Conservation (phyloP, 2,113 vertebrate genomes). For the Rhinoptilus africanus region DNA sequence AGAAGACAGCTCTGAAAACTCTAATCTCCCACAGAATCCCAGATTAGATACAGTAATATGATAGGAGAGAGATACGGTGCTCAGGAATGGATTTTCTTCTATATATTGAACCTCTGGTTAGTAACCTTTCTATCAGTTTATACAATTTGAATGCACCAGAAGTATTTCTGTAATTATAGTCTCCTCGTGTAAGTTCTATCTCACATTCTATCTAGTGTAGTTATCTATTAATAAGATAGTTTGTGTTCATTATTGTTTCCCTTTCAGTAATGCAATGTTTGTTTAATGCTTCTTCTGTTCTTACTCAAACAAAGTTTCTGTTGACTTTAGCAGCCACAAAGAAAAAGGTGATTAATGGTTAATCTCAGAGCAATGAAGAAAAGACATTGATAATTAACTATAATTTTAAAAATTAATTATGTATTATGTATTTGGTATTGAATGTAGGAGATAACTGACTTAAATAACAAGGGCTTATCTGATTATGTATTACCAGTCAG, state of each 20-base stretch:
- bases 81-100: not conserved
- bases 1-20: slow-evolving; percentile 15
- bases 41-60: not conserved
- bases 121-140: not conserved
- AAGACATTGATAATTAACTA: not conserved
- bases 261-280: not conserved
- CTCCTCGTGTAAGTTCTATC: not conserved
- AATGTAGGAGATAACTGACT: not conserved
- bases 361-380: not conserved
- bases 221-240: not conserved
- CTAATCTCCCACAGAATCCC: slow-evolving; percentile 1
- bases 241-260: not conserved
- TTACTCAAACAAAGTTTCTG: not conserved
- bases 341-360: not conserved
- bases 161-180: not conserved
- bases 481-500: not conserved
- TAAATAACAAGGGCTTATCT: not conserved
- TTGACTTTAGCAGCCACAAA: not conserved
- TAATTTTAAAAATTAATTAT: not conserved
- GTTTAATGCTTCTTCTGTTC: not conserved
- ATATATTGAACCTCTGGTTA: not conserved
- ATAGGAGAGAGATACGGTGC: not conserved
- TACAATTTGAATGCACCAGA: not conserved
- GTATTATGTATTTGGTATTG: not conserved
- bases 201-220: not conserved